Base-by-base conservation (phyloP, 1,140 invertebrate genomes). In the Araneus ventricosus region DNA sequence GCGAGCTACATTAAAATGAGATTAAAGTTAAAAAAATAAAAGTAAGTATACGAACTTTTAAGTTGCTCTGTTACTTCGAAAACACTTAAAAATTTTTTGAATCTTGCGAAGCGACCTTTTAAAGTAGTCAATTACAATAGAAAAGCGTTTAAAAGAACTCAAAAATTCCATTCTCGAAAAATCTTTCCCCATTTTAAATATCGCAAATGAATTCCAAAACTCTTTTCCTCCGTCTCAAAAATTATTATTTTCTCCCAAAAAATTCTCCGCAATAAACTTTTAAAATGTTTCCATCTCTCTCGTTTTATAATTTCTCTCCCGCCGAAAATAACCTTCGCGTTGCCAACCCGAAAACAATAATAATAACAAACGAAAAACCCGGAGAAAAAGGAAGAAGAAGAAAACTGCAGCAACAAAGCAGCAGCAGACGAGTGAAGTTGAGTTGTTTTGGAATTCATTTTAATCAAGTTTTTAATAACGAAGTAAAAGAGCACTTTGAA, bases 401-500 rank as follows among this genome's bases (percentile, higher is more conserved):
- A 89, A 57, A 10, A 75, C 67, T 4, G 57, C 45, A 52, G 37
- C 4, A 45, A 59, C n/a, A 45, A 27, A 37, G 63, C 37, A 17
- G 37, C 17, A 34, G 45, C 24, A 37, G 41, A 37, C n/a, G 52
- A 37, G 79, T n/a, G 79, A 27, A 37, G 89, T 90, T 90, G 70
- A 90, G 89, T 82, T 90, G 89, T 90, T 90, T 82, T 82, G 79
- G 89, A 90, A 90, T 90, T 90, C 89, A 90, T 90, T 90, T 90
- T 90, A 90, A 90, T 90, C 89, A 90, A 90, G 89, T 90, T 90
- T 90, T 90, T 90, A 90, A 90, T 90, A 90, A 90, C 79, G 75
- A 90, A 90, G 89, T 82, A 90, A 90, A 90, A 82, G 89, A 41
- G 52, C 89, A 90, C 75, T 90, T 90, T 90, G 89, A 90, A 90